These are phyloP conservation scores for Philopotamus ludificatus DNA, from an alignment of 1,140 invertebrate species.

Conservation along the genomic window DNA sequence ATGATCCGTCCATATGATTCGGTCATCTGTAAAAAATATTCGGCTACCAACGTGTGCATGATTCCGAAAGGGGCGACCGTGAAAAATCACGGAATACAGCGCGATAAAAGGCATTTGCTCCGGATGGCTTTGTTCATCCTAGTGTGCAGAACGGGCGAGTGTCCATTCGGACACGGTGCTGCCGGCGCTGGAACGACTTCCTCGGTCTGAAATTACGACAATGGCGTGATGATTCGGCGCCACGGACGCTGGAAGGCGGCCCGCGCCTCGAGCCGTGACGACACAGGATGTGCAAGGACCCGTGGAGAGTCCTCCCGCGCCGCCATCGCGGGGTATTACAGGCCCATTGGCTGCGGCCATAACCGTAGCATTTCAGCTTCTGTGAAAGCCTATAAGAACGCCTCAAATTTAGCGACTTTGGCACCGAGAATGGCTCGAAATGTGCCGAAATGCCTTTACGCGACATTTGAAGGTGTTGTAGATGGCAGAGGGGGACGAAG, in stretches of 20 bases:
- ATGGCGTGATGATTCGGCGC: neutral
- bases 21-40: no score
- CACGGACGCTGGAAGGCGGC: neutral
- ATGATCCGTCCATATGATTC: no score
- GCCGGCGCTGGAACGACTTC: neutral
- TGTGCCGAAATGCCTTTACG: conserved; percentile 36
- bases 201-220: no score
- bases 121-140: no score
- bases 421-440: conserved; percentile 35
- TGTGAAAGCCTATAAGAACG: conserved; percentile 40
- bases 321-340: conserved; percentile 36
- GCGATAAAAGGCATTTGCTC: no score
- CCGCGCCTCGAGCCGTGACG: conserved; percentile 15
- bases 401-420: conserved; percentile 42
- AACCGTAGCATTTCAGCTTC: conserved; percentile 36
- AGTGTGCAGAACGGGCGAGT: no score
- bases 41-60: no score
- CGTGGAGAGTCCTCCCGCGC: conserved; percentile 26
- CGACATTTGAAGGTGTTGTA: conserved; percentile 42
- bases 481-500: conserved; percentile 42
- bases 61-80: no score
- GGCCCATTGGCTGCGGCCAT: conserved; percentile 33
- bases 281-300: conserved; percentile 9
- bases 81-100: no score
- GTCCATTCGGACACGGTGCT: no score